phyloP scores from a whole-genome alignment of 2,888 invertebrate genomes.

The Synergus itoensis region DNA sequence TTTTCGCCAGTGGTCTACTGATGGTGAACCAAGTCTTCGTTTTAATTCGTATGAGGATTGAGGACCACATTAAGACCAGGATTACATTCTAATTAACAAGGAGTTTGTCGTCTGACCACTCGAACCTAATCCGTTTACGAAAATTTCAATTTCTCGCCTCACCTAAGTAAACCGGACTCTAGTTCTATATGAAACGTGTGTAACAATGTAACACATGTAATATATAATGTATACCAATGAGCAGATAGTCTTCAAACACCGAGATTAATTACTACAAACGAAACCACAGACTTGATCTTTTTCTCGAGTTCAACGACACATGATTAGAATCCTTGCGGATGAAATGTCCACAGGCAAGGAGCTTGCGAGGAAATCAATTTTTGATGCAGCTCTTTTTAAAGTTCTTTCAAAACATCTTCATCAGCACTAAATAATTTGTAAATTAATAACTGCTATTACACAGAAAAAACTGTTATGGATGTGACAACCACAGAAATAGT shows the following conservation, averaged over 20 bases:
- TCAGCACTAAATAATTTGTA: too few relatives aligned
- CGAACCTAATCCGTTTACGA: slow-evolving; percentile 73
- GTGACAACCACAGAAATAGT: too few relatives aligned
- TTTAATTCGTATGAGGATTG: slow-evolving; percentile 27
- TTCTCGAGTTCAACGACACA: slow-evolving; percentile 45
- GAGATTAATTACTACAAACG: slow-evolving; percentile 60
- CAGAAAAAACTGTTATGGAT: too few relatives aligned
- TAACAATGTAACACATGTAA: background rate
- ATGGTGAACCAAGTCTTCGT: slow-evolving; percentile 23
- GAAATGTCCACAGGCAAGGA: slow-evolving; percentile 24
- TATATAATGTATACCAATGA: background rate
- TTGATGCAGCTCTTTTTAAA: too few relatives aligned
- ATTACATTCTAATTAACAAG: slow-evolving; percentile 64
- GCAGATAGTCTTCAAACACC: slow-evolving; percentile 49
- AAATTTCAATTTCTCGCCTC: slow-evolving; percentile 75
- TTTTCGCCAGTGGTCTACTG: background rate
- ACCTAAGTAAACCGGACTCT: slow-evolving; percentile 56
- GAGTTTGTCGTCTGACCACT: slow-evolving; percentile 68
- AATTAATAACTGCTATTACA: too few relatives aligned
- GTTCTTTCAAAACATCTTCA: too few relatives aligned
- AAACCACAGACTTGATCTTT: slow-evolving; percentile 67
- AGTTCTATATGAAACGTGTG: slow-evolving; percentile 43
- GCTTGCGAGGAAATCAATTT: slow-evolving; percentile 17
- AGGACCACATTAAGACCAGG: slow-evolving; percentile 51
- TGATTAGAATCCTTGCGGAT: background rate